Base-by-base conservation (phyloP, 1,140 invertebrate genomes). In the Zaprionus tsacasi region DNA sequence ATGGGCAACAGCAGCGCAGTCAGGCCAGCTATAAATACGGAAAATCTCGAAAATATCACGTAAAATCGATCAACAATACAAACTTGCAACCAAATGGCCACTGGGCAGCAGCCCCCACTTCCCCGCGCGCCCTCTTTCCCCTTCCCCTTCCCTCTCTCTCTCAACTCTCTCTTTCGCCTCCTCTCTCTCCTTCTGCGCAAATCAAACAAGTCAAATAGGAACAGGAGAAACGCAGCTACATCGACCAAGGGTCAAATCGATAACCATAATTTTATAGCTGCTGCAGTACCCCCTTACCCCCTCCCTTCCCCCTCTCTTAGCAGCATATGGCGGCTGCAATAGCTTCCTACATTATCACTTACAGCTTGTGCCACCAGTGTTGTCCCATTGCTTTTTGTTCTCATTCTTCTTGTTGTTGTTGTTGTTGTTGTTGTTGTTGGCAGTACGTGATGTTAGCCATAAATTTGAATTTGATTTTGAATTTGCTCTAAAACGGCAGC, bases 31-130 rank as follows among this genome's bases (percentile, higher is more conserved):
- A 91, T 92, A 91, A 92, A 92, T 92, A 91, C 91, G 83, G 83
- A 92, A 92, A 92, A 92, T 89, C 83, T 92, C 87, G 81, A 90
- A 91, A 92, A 92, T 92, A 92, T 92, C 91, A 92, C 91, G 91
- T 92, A 92, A 92, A 92, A 92, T 92, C 91, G 91, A 92, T 92
- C 91, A 91, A 91, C 91, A 92, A 91, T 91, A 92, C 90, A 92
- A 91, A 92, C 90, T 91, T 91, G 89, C 83, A 92, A 61, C 82
- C 87, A 71, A 90, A 89, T 89, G 86, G 81, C 72, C 79, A 74
- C 59, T 81, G 79, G 68, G 50, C 71, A 52, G 50, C 82, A 70
- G 52, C 76, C 50, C 70, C 66, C 45, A 40, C 40, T 27, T 15
- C 21, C 7, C 40, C 3, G n/a, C n/a, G n/a, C 27, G 4, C 27